phyloP scores from a whole-genome alignment of 2,797 vertebrate species.

The Channa striata region DNA sequence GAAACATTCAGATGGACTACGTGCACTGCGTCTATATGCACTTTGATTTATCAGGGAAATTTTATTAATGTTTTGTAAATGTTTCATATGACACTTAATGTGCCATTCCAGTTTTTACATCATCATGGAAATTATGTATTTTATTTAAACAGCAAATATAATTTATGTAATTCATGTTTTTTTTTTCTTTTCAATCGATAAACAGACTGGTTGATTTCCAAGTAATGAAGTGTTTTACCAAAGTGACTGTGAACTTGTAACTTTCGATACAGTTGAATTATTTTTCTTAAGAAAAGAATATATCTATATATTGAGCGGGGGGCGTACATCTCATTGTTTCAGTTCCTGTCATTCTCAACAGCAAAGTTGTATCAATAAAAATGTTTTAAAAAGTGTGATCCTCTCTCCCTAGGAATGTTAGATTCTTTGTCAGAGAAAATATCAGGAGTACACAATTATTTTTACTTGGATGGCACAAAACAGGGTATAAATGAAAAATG shows the following conservation, averaged over 20 bases:
- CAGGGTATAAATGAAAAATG: neutral
- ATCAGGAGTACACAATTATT: slow-evolving; percentile 1
- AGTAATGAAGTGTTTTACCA: slow-evolving; percentile 97
- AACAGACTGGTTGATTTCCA: slow-evolving; percentile 87
- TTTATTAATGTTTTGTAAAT: slow-evolving; percentile 99
- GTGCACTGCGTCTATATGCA: slow-evolving; percentile 99
- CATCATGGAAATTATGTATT: slow-evolving; percentile 86
- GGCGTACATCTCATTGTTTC: slow-evolving; percentile 91
- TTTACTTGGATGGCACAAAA: slow-evolving; percentile 39
- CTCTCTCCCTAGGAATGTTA: slow-evolving; percentile 67
- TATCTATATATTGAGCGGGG: slow-evolving; percentile 85
- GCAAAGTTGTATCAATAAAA: slow-evolving; percentile 91
- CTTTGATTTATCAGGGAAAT: slow-evolving; percentile 99
- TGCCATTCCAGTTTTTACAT: slow-evolving; percentile 97
- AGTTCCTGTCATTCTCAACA: slow-evolving; percentile 95
- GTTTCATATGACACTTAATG: slow-evolving; percentile 95
- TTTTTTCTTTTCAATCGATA: slow-evolving; percentile 72
- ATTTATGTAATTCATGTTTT: slow-evolving; percentile 83
- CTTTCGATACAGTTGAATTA: slow-evolving; percentile 94
- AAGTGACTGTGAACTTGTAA: slow-evolving; percentile 99
- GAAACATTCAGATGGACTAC: slow-evolving; percentile 92
- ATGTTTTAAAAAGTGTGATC: slow-evolving; percentile 83
- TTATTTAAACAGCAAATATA: slow-evolving; percentile 84
- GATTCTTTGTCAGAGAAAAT: slow-evolving; percentile 28
- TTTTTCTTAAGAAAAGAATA: slow-evolving; percentile 90